A percentile compares a stretch with the other conserved stretches of the same genome.
Evolutionary conservation across 2,113 vertebrate genomes (phyloP).

Genomic region (Lasiurus borealis): DNA sequence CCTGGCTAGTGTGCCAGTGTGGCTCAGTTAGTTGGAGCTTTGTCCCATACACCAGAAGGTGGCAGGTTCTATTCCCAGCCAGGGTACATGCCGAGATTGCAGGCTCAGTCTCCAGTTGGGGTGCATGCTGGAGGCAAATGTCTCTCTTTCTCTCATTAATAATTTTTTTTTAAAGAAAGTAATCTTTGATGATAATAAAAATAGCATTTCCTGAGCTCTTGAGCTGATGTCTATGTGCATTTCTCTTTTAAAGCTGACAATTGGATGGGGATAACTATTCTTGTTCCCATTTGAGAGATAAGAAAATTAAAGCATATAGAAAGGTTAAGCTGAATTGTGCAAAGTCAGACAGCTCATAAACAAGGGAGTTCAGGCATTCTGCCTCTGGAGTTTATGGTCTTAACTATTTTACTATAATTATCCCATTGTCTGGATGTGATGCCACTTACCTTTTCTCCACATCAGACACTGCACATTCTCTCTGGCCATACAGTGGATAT

Average conservation of each 20-base stretch:
- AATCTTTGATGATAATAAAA: background rate
- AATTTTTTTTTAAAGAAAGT: background rate
- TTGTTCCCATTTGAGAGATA: background rate
- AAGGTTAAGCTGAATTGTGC: background rate
- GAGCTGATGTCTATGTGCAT: background rate
- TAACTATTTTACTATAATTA: background rate
- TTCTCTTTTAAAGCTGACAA: background rate
- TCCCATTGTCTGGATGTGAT: background rate
- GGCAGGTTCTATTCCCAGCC: background rate
- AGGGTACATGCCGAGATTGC: background rate
- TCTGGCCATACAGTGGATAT: background rate
- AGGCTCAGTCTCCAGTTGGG: background rate
- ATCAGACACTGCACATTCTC: background rate
- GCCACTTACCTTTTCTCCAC: background rate
- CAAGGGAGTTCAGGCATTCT: background rate
- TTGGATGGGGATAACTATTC: background rate
- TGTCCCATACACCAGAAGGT: background rate
- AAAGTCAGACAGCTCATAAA: background rate
- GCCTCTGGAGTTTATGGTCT: background rate
- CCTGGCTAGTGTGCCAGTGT: background rate
- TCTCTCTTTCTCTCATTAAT: background rate
- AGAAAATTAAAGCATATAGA: constrained; percentile 43
- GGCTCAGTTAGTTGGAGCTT: background rate
- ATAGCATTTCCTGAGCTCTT: background rate
- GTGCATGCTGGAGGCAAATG: background rate